Conservation (phyloP, 1,140 invertebrate genomes). For the silkworm (Bombyx mori) region DNA sequence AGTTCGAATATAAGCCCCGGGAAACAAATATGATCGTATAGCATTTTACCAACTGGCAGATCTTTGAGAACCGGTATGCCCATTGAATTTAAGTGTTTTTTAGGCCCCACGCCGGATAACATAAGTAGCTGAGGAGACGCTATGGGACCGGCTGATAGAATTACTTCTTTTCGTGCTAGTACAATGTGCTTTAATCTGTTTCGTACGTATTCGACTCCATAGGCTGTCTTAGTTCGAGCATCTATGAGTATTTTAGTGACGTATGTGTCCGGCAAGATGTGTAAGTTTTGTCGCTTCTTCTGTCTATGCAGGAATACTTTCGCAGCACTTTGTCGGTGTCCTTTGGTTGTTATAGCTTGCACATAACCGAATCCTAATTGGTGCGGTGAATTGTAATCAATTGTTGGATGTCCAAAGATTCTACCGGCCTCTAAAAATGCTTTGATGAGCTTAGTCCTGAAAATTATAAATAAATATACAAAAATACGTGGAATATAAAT, state of each 20-base stretch:
- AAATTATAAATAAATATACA: slow-evolving; percentile 22
- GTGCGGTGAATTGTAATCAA: slow-evolving; percentile 68
- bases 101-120: slow-evolving; percentile 77
- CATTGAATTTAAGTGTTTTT: slow-evolving; percentile 68
- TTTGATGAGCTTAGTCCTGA: slow-evolving; percentile 65
- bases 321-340: slow-evolving; percentile 70
- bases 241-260: slow-evolving; percentile 78
- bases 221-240: slow-evolving; percentile 73
- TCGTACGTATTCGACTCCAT: slow-evolving; percentile 76
- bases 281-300: slow-evolving; percentile 76
- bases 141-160: slow-evolving; percentile 74
- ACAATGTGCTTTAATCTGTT: slow-evolving; percentile 46
- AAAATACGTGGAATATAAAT: too few species aligned
- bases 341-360: slow-evolving; percentile 74
- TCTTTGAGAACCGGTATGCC: slow-evolving; percentile 66
- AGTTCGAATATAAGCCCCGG: slow-evolving; percentile 75
- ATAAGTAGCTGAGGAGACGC: slow-evolving; percentile 76
- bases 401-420: slow-evolving; percentile 69
- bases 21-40: slow-evolving; percentile 75
- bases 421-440: slow-evolving; percentile 72
- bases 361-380: slow-evolving; percentile 73
- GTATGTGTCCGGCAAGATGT: slow-evolving; percentile 72
- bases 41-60: slow-evolving; percentile 74
- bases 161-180: slow-evolving; percentile 72
- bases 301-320: slow-evolving; percentile 73